A percentile compares a stretch with the other conserved stretches of the same genome.
Evolutionary conservation across 2,113 vertebrate genomes (phyloP).

Genomic region (Eudorcas thomsonii): DNA sequence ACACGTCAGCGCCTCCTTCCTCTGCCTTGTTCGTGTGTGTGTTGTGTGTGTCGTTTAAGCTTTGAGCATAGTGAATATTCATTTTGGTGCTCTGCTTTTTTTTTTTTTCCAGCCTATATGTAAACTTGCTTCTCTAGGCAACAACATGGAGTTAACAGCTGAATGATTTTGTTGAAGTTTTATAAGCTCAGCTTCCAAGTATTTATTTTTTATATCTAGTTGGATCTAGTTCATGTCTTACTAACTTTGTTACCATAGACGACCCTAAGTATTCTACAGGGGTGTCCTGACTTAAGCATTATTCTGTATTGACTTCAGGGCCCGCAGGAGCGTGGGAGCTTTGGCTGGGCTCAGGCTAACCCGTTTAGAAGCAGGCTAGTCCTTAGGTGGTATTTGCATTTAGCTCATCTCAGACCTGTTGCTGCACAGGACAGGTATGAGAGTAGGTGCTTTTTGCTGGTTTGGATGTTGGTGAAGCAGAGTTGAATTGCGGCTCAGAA

Average conservation of each 20-base stretch:
- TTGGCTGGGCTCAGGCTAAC: neutral
- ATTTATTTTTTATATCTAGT: neutral
- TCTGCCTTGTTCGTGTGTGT: neutral
- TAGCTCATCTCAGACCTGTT: neutral
- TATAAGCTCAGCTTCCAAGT: neutral
- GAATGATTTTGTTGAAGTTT: neutral
- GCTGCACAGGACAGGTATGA: neutral
- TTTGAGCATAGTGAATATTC: neutral
- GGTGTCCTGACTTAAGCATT: neutral
- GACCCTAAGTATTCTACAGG: neutral
- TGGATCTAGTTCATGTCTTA: neutral
- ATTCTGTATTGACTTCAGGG: neutral
- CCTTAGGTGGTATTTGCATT: neutral
- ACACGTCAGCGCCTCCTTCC: neutral
- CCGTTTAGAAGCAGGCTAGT: neutral
- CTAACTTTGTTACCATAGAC: neutral
- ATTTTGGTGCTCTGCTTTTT: neutral
- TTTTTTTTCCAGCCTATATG: neutral
- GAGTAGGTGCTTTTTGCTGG: neutral
- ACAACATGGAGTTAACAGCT: neutral
- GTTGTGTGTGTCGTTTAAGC: no score
- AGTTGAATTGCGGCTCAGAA: neutral
- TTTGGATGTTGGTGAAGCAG: neutral
- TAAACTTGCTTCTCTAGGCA: neutral
- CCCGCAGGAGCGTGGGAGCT: neutral